phyloP scores from a whole-genome alignment of 2,113 vertebrate genomes.

The Greenwoodochromis staneri region DNA sequence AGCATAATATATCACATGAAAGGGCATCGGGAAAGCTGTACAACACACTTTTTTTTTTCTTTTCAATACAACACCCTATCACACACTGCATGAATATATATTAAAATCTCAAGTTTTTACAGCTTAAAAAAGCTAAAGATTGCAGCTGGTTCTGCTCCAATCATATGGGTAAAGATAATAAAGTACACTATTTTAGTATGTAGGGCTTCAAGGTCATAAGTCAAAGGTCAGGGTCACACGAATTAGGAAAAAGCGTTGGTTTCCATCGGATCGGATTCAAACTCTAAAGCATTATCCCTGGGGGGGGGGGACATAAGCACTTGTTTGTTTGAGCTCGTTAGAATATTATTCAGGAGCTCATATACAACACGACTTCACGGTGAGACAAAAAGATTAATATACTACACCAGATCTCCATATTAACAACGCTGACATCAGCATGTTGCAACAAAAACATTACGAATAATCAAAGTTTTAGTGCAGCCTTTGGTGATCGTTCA shows the following conservation, averaged over 20 bases:
- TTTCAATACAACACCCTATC: background rate
- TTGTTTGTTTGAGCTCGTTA: background rate
- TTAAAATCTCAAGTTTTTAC: background rate
- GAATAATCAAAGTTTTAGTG: background rate
- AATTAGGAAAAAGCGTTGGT: background rate
- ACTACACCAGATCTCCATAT: background rate
- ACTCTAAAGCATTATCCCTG: background rate
- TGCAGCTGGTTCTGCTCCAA: background rate
- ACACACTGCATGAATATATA: background rate
- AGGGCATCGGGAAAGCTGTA: rapidly evolving
- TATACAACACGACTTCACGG: background rate
- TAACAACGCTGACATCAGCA: background rate
- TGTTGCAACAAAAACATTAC: background rate
- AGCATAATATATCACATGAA: background rate
- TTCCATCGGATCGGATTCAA: background rate
- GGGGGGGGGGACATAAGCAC: background rate
- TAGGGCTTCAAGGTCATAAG: background rate
- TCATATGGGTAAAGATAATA: background rate
- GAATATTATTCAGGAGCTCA: background rate
- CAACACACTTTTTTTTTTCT: background rate
- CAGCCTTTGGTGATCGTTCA: background rate
- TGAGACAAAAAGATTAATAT: background rate
- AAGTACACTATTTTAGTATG: background rate
- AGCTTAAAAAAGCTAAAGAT: background rate
- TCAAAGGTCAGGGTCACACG: background rate